Percentiles rank a stretch among this genome's conserved stretches.
Conservation (phyloP, 2,888 invertebrate genomes). For the Hipparchia sbordonii region DNA sequence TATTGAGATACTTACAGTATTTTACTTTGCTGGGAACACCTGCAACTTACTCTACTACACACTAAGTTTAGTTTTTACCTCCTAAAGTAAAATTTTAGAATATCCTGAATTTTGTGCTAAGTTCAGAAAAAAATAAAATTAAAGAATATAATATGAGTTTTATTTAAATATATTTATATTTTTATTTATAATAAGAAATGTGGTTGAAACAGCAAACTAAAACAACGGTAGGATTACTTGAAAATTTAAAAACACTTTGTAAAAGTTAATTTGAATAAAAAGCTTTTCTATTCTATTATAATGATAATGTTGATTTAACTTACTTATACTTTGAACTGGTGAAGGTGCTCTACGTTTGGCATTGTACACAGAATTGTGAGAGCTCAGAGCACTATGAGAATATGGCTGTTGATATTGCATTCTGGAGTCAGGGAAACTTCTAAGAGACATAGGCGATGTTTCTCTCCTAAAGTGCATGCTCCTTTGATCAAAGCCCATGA, state of each 20-base stretch:
- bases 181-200: no score
- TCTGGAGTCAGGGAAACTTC: conserved; percentile 53
- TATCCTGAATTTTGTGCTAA: no score
- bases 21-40: no score
- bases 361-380: conserved; percentile 55
- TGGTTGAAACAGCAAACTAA: no score
- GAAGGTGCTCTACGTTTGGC: conserved; percentile 63
- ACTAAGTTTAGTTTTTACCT: no score
- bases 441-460: conserved; percentile 57
- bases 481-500: conserved; percentile 52
- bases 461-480: conserved; percentile 56
- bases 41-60: background rate
- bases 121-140: no score
- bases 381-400: conserved; percentile 49
- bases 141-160: no score
- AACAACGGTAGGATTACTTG: no score
- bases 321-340: conserved; percentile 65
- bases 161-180: no score
- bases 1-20: background rate
- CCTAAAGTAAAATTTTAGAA: no score
- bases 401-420: conserved; percentile 48
- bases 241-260: background rate
- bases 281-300: background rate
- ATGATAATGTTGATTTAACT: conserved; percentile 22
- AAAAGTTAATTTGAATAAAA: background rate